phyloP scores from a whole-genome alignment of 1,140 invertebrate genomes.

The Manduca sexta region DNA sequence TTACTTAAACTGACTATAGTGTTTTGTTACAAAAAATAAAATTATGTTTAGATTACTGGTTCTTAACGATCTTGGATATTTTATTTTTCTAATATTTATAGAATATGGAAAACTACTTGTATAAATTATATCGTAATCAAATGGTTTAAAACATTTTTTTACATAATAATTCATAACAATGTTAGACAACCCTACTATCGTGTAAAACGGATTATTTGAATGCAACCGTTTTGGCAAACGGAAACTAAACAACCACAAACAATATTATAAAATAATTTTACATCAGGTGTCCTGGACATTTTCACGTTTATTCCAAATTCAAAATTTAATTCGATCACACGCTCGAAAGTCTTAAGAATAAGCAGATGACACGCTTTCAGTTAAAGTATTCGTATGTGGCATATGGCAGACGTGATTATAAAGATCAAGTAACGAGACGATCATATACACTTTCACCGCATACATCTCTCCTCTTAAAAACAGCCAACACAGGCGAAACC shows the following conservation, averaged over 20 bases:
- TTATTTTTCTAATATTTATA: no score
- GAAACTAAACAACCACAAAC: constrained; percentile 1
- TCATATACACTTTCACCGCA: not conserved
- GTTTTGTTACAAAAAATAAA: no score
- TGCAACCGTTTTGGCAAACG: constrained; percentile 11
- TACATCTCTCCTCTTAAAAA: constrained; percentile 1
- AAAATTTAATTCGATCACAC: constrained; percentile 1
- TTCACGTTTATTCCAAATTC: not conserved
- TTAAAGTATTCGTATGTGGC: constrained; percentile 28
- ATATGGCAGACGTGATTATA: constrained; percentile 27
- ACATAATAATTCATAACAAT: no score
- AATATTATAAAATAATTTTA: not conserved
- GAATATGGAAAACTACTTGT: no score
- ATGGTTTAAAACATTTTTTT: no score
- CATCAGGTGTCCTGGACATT: not conserved
- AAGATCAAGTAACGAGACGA: constrained; percentile 7
- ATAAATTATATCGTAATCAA: no score
- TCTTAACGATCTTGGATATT: no score
- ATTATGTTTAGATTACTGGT: no score
- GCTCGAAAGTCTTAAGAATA: constrained; percentile 4
- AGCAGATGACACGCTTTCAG: constrained; percentile 8
- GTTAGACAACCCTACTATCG: constrained; percentile 9
- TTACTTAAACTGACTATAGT: no score
- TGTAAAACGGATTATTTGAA: constrained; percentile 9
- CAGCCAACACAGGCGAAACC: not conserved